Evolutionary conservation across 2,888 invertebrate genomes (phyloP), one percentile per base, ranked within the genome.

Genomic region (Brachyopa scutellaris): DNA sequence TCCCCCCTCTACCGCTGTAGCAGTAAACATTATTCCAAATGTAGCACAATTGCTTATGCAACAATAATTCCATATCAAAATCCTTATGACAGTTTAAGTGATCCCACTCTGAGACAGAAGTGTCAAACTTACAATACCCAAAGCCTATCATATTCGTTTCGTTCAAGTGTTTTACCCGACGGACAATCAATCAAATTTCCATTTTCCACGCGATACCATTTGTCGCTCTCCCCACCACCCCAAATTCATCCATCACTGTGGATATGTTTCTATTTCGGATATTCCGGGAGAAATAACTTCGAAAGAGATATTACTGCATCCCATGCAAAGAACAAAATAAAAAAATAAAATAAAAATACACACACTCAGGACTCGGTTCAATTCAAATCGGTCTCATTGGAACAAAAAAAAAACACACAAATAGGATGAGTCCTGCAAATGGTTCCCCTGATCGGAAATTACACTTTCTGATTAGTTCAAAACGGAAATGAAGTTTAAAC

Each of bases 381-480:
- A 23, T 49, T 19, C 33, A 17, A 53, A 17, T 49, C 15, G 13
- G 49, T 38, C 11, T 11, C 5, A 26, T 7, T 21, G 9, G 13
- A 19, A 45, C 38, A 19, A 21, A 8, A 26, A 8, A 29, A 45
- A 31, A 59, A 36, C 36, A 47, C 23, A 23, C 21, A 64, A 26
- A 19, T 15, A 33, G 19, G 61, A 72, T 40, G 40, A 67, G 53
- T 72, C 31, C 38, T 45, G 55, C 45, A 59, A 69, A 69, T 53
- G 53, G 47, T 59, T 66, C 61, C 42, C 69, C 87, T 87, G 86
- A 88, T 90, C 90, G 90, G 90, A 90, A 90, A 90, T 90, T 90
- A 89, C 90, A 89, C 87, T 90, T 89, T 90, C 89, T 90, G 90
- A 90, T 90, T 90, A 90, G 89, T 89, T 88, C 88, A 86, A 87